phyloP scores from a whole-genome alignment of 2,888 invertebrate species.

The Drosophila testacea region DNA sequence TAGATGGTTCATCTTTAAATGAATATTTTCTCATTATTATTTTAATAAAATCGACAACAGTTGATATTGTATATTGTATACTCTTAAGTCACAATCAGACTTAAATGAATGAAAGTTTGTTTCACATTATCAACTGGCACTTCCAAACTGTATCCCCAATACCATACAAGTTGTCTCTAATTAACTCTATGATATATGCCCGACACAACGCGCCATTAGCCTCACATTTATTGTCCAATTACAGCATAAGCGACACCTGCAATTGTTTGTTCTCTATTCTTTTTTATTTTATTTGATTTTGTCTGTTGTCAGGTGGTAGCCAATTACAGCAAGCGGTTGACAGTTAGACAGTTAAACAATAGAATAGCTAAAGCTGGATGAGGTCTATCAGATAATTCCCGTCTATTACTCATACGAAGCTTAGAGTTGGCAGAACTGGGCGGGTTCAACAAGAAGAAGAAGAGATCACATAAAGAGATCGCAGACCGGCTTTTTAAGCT shows the following conservation, averaged over 20 bases:
- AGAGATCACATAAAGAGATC: slow-evolving; percentile 1
- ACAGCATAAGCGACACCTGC: slow-evolving; percentile 46
- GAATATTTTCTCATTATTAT: no score
- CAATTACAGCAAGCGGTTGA: slow-evolving; percentile 45
- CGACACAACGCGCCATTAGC: slow-evolving; percentile 46
- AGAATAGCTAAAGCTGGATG: slow-evolving; percentile 20
- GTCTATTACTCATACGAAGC: slow-evolving; percentile 35
- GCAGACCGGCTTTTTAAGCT: slow-evolving; percentile 33
- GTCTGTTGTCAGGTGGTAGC: slow-evolving; percentile 32
- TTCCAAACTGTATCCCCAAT: slow-evolving; percentile 14
- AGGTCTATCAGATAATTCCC: slow-evolving; percentile 19
- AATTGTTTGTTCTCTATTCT: slow-evolving; percentile 20
- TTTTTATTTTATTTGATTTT: slow-evolving; percentile 34
- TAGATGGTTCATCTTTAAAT: not conserved
- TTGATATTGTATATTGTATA: no score
- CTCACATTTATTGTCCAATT: slow-evolving; percentile 56
- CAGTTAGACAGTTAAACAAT: slow-evolving; percentile 49
- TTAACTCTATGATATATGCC: slow-evolving; percentile 48
- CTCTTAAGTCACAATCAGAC: no score
- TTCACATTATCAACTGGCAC: slow-evolving; percentile 1
- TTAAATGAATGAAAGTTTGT: not conserved
- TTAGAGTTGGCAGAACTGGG: slow-evolving; percentile 5
- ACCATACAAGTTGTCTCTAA: slow-evolving; percentile 22
- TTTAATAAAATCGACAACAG: no score
- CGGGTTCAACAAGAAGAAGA: slow-evolving; percentile 3